Percentiles rank a stretch among this genome's conserved stretches.
These are phyloP conservation scores for Pterocles burchelli DNA, from an alignment of 2,113 vertebrate genomes.

Conservation along the genomic window DNA sequence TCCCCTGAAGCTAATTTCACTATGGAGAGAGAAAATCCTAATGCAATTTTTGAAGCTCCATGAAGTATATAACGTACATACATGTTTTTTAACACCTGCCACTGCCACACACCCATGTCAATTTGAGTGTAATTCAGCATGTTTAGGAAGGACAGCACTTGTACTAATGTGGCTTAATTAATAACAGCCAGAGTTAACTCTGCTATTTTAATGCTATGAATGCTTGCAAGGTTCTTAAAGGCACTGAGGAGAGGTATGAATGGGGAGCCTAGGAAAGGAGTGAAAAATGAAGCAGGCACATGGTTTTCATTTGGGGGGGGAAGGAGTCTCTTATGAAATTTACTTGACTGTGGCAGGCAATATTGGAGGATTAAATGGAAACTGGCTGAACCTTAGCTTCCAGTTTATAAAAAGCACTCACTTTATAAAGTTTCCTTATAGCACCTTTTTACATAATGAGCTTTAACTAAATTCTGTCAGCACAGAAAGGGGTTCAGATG, in stretches of 20 bases:
- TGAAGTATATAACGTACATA: neutral
- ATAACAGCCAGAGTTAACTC: constrained; percentile 8
- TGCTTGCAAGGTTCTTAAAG: constrained; percentile 51
- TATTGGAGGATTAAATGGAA: constrained; percentile 73
- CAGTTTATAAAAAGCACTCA: constrained; percentile 67
- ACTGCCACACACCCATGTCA: neutral
- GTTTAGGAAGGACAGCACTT: constrained; percentile 26
- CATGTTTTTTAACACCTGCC: neutral
- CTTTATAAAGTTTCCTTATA: constrained; percentile 70
- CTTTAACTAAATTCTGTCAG: constrained; percentile 73
- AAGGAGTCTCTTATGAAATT: constrained; percentile 44
- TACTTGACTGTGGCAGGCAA: constrained; percentile 72
- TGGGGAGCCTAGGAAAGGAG: neutral
- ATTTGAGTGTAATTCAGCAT: neutral
- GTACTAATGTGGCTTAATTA: constrained; percentile 47
- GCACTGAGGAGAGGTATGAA: constrained; percentile 27
- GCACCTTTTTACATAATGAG: constrained; percentile 71
- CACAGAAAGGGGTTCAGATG: constrained; percentile 48
- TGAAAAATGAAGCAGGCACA: constrained; percentile 51
- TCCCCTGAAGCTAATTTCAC: neutral
- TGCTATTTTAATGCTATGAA: neutral
- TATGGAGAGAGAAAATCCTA: neutral
- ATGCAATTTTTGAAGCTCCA: neutral
- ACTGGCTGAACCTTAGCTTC: constrained; percentile 61
- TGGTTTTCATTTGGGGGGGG: constrained; percentile 73